These are phyloP conservation scores for Smutsia temminckii DNA, from an alignment of 2,797 vertebrate species.

Conservation along the genomic window DNA sequence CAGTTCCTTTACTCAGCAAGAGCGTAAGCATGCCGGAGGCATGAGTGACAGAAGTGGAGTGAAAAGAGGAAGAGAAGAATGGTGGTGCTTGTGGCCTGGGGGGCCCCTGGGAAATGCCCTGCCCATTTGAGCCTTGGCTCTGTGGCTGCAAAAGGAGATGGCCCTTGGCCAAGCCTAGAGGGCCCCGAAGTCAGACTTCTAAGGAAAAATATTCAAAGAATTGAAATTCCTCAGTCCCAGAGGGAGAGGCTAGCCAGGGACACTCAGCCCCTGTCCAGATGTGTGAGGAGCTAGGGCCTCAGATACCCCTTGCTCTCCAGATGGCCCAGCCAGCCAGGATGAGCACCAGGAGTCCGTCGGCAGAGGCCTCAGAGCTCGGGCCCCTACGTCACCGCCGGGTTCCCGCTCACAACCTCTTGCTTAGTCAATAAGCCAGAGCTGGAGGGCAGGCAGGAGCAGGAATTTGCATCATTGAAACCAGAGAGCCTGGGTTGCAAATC, in stretches of 20 bases:
- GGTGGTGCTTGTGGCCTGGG: background rate
- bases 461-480: background rate
- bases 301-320: background rate
- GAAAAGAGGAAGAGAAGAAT: background rate
- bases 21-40: background rate
- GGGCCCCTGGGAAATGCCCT: background rate
- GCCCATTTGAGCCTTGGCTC: background rate
- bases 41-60: background rate
- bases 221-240: background rate
- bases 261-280: background rate
- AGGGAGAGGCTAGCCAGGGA: background rate
- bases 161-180: background rate
- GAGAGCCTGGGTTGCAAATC: background rate
- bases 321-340: background rate
- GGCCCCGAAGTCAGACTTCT: background rate
- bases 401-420: background rate
- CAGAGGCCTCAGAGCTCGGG: background rate
- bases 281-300: background rate
- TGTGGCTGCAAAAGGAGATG: background rate
- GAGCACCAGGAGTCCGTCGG: fast-evolving
- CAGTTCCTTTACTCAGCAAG: background rate
- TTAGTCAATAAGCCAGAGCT: background rate
- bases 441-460: background rate
- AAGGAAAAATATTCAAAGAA: background rate
- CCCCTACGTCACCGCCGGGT: background rate